Evolutionary conservation across 2,797 vertebrate genomes (phyloP).

Genomic region (Percopsis omiscomaycus): DNA sequence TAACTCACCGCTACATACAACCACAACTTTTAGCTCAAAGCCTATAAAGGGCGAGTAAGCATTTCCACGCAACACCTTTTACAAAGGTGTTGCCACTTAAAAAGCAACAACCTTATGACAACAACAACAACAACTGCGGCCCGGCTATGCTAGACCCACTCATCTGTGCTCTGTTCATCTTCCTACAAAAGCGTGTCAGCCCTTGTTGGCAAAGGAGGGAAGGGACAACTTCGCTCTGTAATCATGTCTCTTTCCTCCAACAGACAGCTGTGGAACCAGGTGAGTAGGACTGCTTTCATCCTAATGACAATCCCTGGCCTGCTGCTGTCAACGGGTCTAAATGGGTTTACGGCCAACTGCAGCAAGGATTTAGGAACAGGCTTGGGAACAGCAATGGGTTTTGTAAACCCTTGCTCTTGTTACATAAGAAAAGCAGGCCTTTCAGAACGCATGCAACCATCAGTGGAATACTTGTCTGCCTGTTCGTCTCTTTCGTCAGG

Average conservation of each 20-base stretch:
- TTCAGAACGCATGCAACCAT: slow-evolving; percentile 17
- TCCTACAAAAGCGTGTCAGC: slow-evolving; percentile 36
- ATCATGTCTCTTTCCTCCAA: slow-evolving; percentile 52
- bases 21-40: too few relatives aligned
- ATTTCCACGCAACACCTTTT: neutral
- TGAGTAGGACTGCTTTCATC: slow-evolving; percentile 71
- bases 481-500: slow-evolving; percentile 6
- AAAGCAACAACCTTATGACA: slow-evolving; percentile 29
- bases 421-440: slow-evolving; percentile 46
- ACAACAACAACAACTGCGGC: slow-evolving; percentile 29
- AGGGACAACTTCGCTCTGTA: slow-evolving; percentile 53
- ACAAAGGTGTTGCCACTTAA: neutral
- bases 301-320: slow-evolving; percentile 71
- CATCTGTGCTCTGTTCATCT: slow-evolving; percentile 30
- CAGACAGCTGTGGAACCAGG: slow-evolving; percentile 75
- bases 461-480: slow-evolving; percentile 8
- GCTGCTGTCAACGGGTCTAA: slow-evolving; percentile 57
- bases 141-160: slow-evolving; percentile 11
- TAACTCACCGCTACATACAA: too few relatives aligned
- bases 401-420: slow-evolving; percentile 45
- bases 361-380: slow-evolving; percentile 53
- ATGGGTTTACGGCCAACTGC: slow-evolving; percentile 55
- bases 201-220: slow-evolving; percentile 36
- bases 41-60: too few relatives aligned
- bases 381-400: slow-evolving; percentile 47